These are phyloP conservation scores for Myiozetetes cayanensis DNA, from an alignment of 2,113 vertebrate genomes.

Conservation along the genomic window DNA sequence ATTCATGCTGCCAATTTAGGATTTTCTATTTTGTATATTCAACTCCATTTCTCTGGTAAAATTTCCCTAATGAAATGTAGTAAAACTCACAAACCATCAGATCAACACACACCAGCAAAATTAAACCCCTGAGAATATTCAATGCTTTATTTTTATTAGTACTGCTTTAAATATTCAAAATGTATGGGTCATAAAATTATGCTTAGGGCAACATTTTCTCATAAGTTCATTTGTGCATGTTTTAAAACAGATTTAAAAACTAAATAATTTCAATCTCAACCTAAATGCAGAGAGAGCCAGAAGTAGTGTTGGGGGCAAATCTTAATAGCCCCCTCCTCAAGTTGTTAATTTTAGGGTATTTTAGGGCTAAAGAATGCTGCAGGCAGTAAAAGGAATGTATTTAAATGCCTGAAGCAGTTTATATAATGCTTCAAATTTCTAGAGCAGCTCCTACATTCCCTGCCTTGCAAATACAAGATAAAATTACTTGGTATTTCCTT, in stretches of 20 bases:
- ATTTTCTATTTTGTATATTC: slow-evolving; percentile 68
- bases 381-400: slow-evolving; percentile 31
- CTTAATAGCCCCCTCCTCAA: background rate
- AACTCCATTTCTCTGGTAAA: slow-evolving; percentile 54
- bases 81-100: slow-evolving; percentile 73
- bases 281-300: background rate
- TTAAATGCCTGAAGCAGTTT: slow-evolving; percentile 47
- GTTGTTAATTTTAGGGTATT: slow-evolving; percentile 24
- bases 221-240: slow-evolving; percentile 63
- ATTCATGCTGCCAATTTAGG: slow-evolving; percentile 61
- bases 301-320: background rate
- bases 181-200: slow-evolving; percentile 70
- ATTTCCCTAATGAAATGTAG: slow-evolving; percentile 70
- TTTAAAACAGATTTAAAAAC: slow-evolving; percentile 56
- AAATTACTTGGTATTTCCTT: slow-evolving; percentile 60
- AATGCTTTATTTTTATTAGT: slow-evolving; percentile 68
- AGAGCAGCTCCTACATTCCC: slow-evolving; percentile 17
- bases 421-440: slow-evolving; percentile 26
- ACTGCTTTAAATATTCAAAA: slow-evolving; percentile 74
- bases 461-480: slow-evolving; percentile 37
- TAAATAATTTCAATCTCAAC: slow-evolving; percentile 40
- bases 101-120: slow-evolving; percentile 68
- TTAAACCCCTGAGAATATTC: slow-evolving; percentile 69
- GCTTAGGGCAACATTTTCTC: slow-evolving; percentile 69
- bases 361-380: slow-evolving; percentile 21